A percentile compares a stretch with the other conserved stretches of the same genome.
Conservation (phyloP, 2,797 vertebrate species). For the Gallirallus australis region DNA sequence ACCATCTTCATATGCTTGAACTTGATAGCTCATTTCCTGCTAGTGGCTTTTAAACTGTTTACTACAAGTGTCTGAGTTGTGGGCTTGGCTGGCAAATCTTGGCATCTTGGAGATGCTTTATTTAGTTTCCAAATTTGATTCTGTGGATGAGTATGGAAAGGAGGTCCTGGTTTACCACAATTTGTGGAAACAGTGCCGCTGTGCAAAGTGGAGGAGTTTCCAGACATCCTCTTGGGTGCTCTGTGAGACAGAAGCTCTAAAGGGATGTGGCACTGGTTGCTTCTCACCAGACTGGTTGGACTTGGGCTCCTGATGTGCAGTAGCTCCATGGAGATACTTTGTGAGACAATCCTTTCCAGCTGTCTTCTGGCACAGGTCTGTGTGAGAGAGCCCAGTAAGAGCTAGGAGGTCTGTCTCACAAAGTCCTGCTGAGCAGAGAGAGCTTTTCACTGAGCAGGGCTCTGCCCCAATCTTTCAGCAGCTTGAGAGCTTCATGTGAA, state of each 20-base stretch:
- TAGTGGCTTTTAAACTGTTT: slow-evolving; percentile 18
- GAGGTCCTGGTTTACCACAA: neutral
- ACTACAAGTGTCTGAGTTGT: neutral
- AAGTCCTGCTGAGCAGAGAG: rapidly evolving
- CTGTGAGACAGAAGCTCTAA: neutral
- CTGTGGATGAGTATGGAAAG: neutral
- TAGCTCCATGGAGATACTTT: neutral
- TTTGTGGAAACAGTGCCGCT: neutral
- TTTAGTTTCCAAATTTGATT: neutral
- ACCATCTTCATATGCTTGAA: neutral
- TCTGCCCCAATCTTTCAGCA: neutral
- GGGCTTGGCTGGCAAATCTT: neutral
- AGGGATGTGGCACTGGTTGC: neutral
- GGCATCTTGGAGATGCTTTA: neutral
- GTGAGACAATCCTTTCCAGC: neutral
- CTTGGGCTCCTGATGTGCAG: rapidly evolving
- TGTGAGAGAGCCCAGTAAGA: rapidly evolving
- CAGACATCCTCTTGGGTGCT: neutral
- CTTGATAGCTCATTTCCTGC: slow-evolving; percentile 12
- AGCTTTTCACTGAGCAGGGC: neutral
- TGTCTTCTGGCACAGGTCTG: neutral
- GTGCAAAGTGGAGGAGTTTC: neutral
- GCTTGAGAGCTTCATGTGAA: neutral
- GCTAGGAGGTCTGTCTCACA: neutral
- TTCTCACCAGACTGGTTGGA: neutral